Evolutionary conservation across 2,888 invertebrate species (phyloP).

Genomic region (Apodemia zela): DNA sequence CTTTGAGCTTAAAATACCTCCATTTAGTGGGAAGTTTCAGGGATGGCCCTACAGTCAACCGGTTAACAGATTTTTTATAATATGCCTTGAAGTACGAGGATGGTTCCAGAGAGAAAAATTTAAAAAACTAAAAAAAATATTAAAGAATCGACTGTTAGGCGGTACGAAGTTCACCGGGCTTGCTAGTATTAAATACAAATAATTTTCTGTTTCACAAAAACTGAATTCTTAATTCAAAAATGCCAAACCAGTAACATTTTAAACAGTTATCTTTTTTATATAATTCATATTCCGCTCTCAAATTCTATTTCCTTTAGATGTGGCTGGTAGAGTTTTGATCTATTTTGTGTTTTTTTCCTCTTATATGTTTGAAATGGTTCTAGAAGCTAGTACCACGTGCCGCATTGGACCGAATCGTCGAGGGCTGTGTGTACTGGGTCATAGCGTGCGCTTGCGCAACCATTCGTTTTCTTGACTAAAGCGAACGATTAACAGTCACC

Average conservation of each 20-base stretch:
- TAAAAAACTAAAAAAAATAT: too few species aligned
- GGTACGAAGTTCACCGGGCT: too few species aligned
- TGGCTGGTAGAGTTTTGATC: not conserved
- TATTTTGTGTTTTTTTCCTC: not conserved
- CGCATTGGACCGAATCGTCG: constrained; percentile 61
- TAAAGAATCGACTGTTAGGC: too few species aligned
- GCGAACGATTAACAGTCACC: not conserved
- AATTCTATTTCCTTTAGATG: not conserved
- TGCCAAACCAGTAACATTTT: not conserved
- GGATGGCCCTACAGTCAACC: too few species aligned
- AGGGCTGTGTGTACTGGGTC: constrained; percentile 43
- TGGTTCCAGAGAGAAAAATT: too few species aligned
- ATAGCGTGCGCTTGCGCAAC: constrained; percentile 46
- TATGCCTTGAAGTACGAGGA: too few species aligned
- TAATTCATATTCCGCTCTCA: not conserved
- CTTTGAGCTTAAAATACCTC: too few species aligned
- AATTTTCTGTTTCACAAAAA: not conserved
- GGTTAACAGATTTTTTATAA: too few species aligned
- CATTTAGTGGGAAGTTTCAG: too few species aligned
- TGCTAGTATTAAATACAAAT: too few species aligned
- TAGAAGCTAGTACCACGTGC: constrained; percentile 51
- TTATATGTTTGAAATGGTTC: not conserved
- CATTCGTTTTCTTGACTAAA: constrained; percentile 16
- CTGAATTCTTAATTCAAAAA: not conserved
- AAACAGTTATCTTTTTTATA: not conserved